Percentiles rank a stretch among this genome's conserved stretches.
phyloP scores from a whole-genome alignment of 2,797 vertebrate genomes.

The Peromyscus attwateri region DNA sequence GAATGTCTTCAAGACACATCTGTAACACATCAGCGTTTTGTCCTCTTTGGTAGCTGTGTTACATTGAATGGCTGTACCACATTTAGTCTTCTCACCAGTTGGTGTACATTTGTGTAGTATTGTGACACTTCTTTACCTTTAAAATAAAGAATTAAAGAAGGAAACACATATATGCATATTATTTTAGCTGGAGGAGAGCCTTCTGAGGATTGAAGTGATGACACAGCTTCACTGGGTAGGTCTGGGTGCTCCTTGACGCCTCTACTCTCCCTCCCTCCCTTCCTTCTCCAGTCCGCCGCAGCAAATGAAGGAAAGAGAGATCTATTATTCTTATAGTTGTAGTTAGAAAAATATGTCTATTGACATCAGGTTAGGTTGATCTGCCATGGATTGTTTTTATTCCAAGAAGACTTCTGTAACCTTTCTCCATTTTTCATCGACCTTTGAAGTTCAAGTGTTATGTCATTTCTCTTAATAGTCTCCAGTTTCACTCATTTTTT shows the following conservation, averaged over 20 bases:
- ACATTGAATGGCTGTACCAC: background rate
- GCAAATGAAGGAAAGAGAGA: background rate
- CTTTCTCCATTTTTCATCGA: background rate
- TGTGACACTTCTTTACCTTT: background rate
- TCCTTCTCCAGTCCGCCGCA: background rate
- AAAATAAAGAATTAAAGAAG: constrained; percentile 14
- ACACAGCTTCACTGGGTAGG: background rate
- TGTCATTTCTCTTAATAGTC: background rate
- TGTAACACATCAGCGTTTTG: background rate
- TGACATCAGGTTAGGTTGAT: constrained; percentile 23
- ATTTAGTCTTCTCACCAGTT: background rate
- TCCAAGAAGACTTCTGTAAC: constrained; percentile 28
- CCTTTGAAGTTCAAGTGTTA: constrained; percentile 23
- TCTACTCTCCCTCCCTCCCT: too few relatives aligned
- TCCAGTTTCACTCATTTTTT: constrained; percentile 38
- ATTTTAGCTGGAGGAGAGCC: background rate
- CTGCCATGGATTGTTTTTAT: constrained; percentile 50
- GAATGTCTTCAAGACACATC: background rate
- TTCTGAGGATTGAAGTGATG: background rate
- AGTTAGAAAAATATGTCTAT: constrained; percentile 12
- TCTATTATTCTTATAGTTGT: constrained; percentile 7
- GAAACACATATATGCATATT: background rate
- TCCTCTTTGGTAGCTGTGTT: background rate
- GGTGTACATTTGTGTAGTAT: background rate
- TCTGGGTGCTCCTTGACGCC: background rate